A percentile compares a stretch with the other conserved stretches of the same genome.
These are phyloP conservation scores for Polymixis lichenea DNA, from an alignment of 2,888 invertebrate species.

Conservation along the genomic window DNA sequence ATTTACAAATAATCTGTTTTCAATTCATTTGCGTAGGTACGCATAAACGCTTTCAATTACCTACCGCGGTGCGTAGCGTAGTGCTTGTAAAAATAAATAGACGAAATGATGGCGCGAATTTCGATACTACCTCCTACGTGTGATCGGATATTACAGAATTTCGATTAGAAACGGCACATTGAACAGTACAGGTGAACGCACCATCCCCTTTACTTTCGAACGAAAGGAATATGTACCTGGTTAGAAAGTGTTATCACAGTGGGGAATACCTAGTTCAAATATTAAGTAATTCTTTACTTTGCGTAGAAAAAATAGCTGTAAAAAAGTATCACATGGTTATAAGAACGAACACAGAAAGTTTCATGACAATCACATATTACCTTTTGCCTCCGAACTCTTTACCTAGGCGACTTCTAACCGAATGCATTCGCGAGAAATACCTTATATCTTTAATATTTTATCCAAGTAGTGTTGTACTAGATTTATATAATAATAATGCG, in stretches of 20 bases:
- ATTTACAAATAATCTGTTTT: background rate
- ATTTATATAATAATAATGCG: background rate
- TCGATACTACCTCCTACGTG: background rate
- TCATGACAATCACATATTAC: background rate
- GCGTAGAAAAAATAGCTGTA: background rate
- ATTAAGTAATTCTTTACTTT: background rate
- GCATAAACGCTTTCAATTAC: background rate
- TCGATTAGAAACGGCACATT: conserved; percentile 23
- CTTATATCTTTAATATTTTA: background rate
- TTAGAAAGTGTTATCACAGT: background rate
- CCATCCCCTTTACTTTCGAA: conserved; percentile 9
- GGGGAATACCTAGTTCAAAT: background rate
- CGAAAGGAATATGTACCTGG: background rate
- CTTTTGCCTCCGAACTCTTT: background rate
- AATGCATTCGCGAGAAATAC: background rate
- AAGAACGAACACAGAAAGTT: background rate
- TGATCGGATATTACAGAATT: conserved; percentile 31
- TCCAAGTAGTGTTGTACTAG: background rate
- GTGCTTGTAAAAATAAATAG: conserved; percentile 18
- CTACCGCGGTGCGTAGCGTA: background rate
- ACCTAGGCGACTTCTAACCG: background rate
- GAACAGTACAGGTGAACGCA: conserved; percentile 28
- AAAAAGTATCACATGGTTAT: background rate
- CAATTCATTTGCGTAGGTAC: background rate
- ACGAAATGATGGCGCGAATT: background rate